Percentiles rank a stretch among this genome's conserved stretches.
These are phyloP conservation scores for Drosophila mojavensis DNA, from an alignment of 1,140 invertebrate species.

Conservation along the genomic window DNA sequence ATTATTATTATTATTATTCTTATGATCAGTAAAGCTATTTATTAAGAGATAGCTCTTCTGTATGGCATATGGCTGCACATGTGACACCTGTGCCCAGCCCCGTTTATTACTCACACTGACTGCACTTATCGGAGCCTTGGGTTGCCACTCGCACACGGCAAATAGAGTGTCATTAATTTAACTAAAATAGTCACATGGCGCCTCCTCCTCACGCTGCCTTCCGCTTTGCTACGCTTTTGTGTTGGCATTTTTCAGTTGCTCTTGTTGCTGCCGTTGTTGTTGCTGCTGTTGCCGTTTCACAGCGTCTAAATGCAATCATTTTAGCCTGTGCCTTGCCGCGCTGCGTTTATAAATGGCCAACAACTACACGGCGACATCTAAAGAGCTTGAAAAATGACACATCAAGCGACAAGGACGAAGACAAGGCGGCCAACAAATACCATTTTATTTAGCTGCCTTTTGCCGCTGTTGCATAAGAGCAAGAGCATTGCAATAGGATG, in stretches of 20 bases:
- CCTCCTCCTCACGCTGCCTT: not conserved
- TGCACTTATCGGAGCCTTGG: slow-evolving; percentile 71
- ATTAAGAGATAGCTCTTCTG: slow-evolving; percentile 17
- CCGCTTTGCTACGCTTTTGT: slow-evolving; percentile 13
- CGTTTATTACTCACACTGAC: slow-evolving; percentile 55
- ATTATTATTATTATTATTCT: not conserved
- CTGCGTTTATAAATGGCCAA: slow-evolving; percentile 73
- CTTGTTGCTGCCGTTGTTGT: slow-evolving; percentile 2
- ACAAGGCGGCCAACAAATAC: slow-evolving; percentile 40
- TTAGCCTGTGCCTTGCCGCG: slow-evolving; percentile 53
- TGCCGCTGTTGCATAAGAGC: slow-evolving; percentile 29
- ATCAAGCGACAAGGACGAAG: slow-evolving; percentile 65
- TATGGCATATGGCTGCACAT: slow-evolving; percentile 24
- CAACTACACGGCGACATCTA: slow-evolving; percentile 66
- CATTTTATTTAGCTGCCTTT: slow-evolving; percentile 49
- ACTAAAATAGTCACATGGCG: slow-evolving; percentile 70
- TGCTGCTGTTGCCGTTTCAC: not conserved
- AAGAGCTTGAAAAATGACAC: slow-evolving; percentile 74
- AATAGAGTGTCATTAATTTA: slow-evolving; percentile 81
- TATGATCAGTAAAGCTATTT: slow-evolving; percentile 10
- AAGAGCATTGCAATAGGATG: not conserved
- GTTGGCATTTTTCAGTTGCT: slow-evolving; percentile 21
- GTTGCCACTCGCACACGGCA: slow-evolving; percentile 63
- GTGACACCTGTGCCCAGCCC: slow-evolving; percentile 12
- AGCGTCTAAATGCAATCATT: slow-evolving; percentile 73